phyloP scores from a whole-genome alignment of 1,140 invertebrate species.

The Monochamus saltuarius region DNA sequence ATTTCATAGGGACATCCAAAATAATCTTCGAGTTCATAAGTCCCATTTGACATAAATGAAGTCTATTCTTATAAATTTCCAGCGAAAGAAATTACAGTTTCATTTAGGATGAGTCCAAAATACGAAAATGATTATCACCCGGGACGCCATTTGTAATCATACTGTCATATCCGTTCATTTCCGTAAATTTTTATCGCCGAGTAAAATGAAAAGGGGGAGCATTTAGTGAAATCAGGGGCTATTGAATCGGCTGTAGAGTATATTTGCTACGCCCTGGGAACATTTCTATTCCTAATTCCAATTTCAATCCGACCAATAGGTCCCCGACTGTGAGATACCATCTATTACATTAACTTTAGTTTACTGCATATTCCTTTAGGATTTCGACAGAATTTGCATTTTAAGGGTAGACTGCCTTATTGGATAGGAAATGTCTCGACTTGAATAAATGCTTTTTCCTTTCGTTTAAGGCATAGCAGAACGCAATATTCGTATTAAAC shows the following conservation, averaged over 20 bases:
- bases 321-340: slow-evolving; percentile 34
- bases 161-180: too few relatives aligned
- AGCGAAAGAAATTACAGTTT: too few relatives aligned
- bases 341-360: slow-evolving; percentile 43
- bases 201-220: neutral
- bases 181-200: neutral
- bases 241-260: slow-evolving; percentile 15
- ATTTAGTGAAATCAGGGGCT: slow-evolving; percentile 25
- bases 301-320: slow-evolving; percentile 39
- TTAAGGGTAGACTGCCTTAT: slow-evolving; percentile 28
- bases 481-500: slow-evolving; percentile 18
- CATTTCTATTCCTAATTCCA: slow-evolving; percentile 26
- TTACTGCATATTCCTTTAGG: slow-evolving; percentile 42
- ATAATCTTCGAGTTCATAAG: too few relatives aligned
- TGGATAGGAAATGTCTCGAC: slow-evolving; percentile 28
- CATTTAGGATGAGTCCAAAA: too few relatives aligned
- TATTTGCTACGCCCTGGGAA: slow-evolving; percentile 12
- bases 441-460: slow-evolving; percentile 28
- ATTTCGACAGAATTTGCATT: slow-evolving; percentile 36
- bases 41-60: too few relatives aligned
- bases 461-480: slow-evolving; percentile 9
- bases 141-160: too few relatives aligned
- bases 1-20: too few relatives aligned
- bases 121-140: too few relatives aligned
- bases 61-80: too few relatives aligned